Conservation (phyloP, 2,888 invertebrate species). For the Sphaerophoria rueppellii region DNA sequence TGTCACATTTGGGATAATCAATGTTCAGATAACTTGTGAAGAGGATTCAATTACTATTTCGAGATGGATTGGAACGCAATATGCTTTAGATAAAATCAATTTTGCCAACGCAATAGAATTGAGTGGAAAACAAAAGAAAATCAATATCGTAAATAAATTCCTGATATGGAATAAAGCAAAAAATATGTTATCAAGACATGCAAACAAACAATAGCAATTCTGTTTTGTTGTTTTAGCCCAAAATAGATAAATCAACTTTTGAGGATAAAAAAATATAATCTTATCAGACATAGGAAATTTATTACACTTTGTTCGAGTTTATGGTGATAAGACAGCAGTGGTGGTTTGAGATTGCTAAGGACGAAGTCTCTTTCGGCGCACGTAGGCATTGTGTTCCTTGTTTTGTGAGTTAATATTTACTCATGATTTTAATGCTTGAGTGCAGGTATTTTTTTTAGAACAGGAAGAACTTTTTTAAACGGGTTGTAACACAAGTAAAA, state of each 20-base stretch:
- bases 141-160: background rate
- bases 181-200: background rate
- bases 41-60: background rate
- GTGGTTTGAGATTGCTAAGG: background rate
- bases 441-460: too few species aligned
- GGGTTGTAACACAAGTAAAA: too few species aligned
- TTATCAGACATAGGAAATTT: slow-evolving; percentile 4
- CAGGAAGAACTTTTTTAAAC: too few species aligned
- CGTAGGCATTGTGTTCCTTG: slow-evolving; percentile 4
- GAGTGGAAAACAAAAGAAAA: background rate
- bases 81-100: background rate
- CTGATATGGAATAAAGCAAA: background rate
- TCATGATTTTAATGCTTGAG: too few species aligned
- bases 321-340: slow-evolving; percentile 12
- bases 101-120: background rate
- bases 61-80: too few species aligned
- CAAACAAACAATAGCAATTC: slow-evolving; percentile 1
- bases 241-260: slow-evolving; percentile 6
- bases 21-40: too few species aligned
- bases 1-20: too few species aligned
- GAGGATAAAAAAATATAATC: background rate
- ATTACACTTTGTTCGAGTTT: slow-evolving; percentile 3
- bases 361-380: background rate
- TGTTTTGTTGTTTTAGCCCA: background rate
- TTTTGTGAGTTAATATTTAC: background rate